Evolutionary conservation across 1,140 invertebrate species (phyloP), one percentile per base, ranked within the genome.

Genomic region (Magallana ariakensis): DNA sequence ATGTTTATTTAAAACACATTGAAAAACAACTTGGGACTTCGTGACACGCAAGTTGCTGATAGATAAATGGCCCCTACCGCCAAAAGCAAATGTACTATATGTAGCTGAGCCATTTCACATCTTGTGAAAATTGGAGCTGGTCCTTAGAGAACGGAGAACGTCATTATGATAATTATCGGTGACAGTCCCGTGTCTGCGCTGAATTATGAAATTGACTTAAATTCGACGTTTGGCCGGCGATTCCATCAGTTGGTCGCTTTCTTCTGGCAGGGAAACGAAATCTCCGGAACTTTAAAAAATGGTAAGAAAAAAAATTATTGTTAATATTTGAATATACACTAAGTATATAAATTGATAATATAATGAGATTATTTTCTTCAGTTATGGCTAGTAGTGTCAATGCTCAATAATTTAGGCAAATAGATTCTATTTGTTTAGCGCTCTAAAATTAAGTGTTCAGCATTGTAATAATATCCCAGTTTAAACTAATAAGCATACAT

Each of bases 121-220:
- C 66, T 75, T 75, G 66, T 19, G 66, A 75, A 46, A 75, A 75
- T 75, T 26, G 22, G 22, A 75, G 33, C 22, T 19, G 66, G 66
- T 33, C 66, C 33, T 22, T 26, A 26, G 66, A 22, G 66, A 75
- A 33, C 22, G 10, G 66, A 26, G 33, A 75, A 26, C 15, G 66
- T 75, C 33, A 75, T 75, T 75, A 75, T 75, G 66, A 75, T 75
- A 75, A 75, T 75, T 75, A 13, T 13, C 22, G 66, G 10, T 75
- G 66, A 75, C 66, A 75, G 33, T 10, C 66, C 66, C 13, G 66
- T 13, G 66, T 75, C 66, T 75, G 66, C 66, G 13, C 33, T 26
- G 22, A 26, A 26, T 26, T 75, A 75, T 75, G 66, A 75, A 75
- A 75, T 75, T 26, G 22, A 75, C 58, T 60, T 75, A 75, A 75